Base-by-base conservation (phyloP, 2,113 vertebrate species). In the Pica pica region DNA sequence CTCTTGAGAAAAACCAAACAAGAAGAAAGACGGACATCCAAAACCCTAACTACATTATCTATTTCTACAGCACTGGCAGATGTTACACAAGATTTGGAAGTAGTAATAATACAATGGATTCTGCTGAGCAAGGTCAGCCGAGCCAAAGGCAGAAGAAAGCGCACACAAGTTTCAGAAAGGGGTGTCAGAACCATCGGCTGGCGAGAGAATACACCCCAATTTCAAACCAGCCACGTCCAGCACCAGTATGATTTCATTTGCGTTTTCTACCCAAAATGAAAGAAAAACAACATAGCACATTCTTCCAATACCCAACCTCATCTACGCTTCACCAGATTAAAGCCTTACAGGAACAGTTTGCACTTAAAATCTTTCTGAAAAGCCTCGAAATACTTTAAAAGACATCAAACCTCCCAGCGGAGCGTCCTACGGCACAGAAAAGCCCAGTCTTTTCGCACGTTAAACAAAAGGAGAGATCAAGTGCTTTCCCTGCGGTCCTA, bases 381-480 rank as follows among this genome's bases (percentile, higher is more conserved):
- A 95, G 80, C 86, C 56, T 79, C 44, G 12, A 49, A 89, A 94
- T 37, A 92, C 80, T 95, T 94, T 91, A 83, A 91, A 95, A 94
- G 89, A 79, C 87, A 94, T 95, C 65, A 91, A 81, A 56, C 24
- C 73, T 94, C 91, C 86, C 95, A 90, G 16, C 5, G 71, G 92
- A 96, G 75, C 75, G 56, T 87, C 87, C 52, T 56, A 52, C 7
- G 28, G 91, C 91, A 92, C 5, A 74, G 91, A 67, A 80, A 90
- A 94, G 64, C 91, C 68, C 23, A 22, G 52, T 65, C 76, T 83
- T 85, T 42, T 35, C 91, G 87, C 33, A 61, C 56, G 12, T 60
- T 64, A 89, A 86, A 97, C 96, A 96, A 92, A 94, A 94, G 85
- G 56, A 33, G 63, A 77, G 87, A 93, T 90, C 70, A 92, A 96